Conservation (phyloP, 2,113 vertebrate genomes). For the Halichoeres trimaculatus region DNA sequence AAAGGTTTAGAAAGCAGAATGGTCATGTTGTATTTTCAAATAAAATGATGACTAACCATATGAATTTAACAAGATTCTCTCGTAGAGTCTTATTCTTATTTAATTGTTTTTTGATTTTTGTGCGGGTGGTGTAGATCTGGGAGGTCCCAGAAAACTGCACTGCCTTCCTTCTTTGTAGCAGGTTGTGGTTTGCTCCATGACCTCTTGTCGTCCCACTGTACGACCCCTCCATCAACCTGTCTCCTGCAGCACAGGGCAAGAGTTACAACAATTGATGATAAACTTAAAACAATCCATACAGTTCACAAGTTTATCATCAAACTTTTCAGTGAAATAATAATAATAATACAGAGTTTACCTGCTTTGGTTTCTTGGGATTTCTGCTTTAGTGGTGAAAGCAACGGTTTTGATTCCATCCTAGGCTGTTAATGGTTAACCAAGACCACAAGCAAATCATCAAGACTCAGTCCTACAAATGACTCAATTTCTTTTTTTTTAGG, state of each 20-base stretch:
- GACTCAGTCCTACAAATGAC: not conserved
- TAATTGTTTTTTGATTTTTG: conserved; percentile 6
- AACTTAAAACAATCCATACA: no score
- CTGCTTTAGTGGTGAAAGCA: conserved; percentile 8
- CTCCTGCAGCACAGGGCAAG: conserved; percentile 32
- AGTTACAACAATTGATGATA: no score
- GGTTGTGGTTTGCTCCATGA: not conserved
- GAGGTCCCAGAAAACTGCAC: conserved; percentile 12
- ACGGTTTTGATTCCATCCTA: conserved; percentile 46
- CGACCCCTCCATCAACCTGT: not conserved
- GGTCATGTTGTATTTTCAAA: conserved; percentile 67
- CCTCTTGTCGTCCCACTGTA: conserved; percentile 2
- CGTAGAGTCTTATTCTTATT: conserved; percentile 80
- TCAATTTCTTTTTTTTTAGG: no score
- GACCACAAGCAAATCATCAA: not conserved
- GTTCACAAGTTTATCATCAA: no score
- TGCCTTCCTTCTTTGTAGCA: conserved; percentile 11
- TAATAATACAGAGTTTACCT: no score
- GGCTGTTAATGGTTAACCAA: conserved; percentile 25
- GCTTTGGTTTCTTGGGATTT: not conserved
- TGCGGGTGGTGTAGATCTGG: conserved; percentile 47
- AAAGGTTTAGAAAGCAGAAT: no score
- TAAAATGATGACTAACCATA: conserved; percentile 54
- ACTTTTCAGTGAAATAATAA: no score
- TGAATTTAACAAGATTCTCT: conserved; percentile 79